A percentile compares a stretch with the other conserved stretches of the same genome.
Conservation (phyloP, 2,797 vertebrate genomes). For the Lepilemur ruficaudatus region DNA sequence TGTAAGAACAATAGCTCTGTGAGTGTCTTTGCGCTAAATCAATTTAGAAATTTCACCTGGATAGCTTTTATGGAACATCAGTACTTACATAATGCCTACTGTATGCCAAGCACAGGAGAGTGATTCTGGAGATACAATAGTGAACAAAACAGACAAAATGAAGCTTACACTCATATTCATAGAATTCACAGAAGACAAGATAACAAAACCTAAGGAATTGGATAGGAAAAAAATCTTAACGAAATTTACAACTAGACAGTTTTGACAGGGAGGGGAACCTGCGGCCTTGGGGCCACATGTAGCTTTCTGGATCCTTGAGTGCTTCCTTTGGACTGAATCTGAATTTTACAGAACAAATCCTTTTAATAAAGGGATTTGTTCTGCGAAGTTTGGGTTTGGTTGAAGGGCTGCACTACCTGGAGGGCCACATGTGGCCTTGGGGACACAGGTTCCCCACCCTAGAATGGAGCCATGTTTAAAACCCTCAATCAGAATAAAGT, state of each 20-base stretch:
- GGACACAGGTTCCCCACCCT: no score
- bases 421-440: no score
- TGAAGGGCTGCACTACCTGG: no score
- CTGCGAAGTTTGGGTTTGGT: no score
- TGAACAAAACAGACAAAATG: background rate
- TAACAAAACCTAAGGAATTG: background rate
- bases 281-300: no score
- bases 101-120: background rate
- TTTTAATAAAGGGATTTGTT: no score
- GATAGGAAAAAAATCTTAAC: background rate
- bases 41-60: background rate
- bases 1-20: background rate
- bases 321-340: no score
- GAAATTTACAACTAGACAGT: background rate
- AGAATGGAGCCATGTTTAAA: background rate
- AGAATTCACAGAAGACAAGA: background rate
- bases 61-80: background rate
- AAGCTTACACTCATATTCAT: background rate
- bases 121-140: background rate
- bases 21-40: background rate
- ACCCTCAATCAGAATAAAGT: background rate
- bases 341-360: no score
- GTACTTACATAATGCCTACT: background rate
- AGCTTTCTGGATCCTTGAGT: no score
- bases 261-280: background rate